A percentile compares a stretch with the other conserved stretches of the same genome.
phyloP scores from a whole-genome alignment of 1,140 invertebrate species.

The Psilanteris sp. region DNA sequence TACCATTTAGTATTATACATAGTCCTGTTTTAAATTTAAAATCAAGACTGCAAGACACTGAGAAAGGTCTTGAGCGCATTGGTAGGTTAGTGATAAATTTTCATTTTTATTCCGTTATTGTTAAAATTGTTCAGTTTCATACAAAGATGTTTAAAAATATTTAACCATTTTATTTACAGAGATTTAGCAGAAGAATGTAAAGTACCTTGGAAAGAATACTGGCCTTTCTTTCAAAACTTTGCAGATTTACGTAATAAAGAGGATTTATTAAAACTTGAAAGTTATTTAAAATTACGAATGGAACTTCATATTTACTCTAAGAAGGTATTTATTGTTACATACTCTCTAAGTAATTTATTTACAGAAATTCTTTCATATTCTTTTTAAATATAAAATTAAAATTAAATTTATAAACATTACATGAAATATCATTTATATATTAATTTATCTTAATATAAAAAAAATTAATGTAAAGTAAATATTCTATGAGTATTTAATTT shows the following conservation, averaged over 20 bases:
- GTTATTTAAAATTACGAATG: slow-evolving; percentile 83
- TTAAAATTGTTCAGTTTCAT: too few relatives aligned
- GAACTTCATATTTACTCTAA: slow-evolving; percentile 21
- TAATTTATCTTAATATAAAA: too few relatives aligned
- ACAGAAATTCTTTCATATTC: too few relatives aligned
- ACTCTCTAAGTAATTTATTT: too few relatives aligned
- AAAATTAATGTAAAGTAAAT: too few relatives aligned
- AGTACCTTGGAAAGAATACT: slow-evolving; percentile 93
- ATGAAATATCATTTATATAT: too few relatives aligned
- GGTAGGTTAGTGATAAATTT: slow-evolving; percentile 82
- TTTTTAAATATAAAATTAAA: too few relatives aligned
- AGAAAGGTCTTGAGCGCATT: slow-evolving; percentile 91
- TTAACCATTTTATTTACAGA: slow-evolving; percentile 73
- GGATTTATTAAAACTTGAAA: slow-evolving; percentile 87
- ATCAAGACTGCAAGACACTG: slow-evolving; percentile 86
- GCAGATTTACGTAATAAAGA: slow-evolving; percentile 86
- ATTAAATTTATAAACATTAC: too few relatives aligned
- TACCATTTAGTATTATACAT: slow-evolving; percentile 61
- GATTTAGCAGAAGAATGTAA: slow-evolving; percentile 87
- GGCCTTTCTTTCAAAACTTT: slow-evolving; percentile 91
- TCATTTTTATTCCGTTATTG: too few relatives aligned
- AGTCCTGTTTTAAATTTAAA: slow-evolving; percentile 68
- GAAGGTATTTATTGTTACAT: slow-evolving; percentile 25
- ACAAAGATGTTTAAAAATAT: neutral
- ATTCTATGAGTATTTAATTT: too few relatives aligned